Percentiles rank a stretch among this genome's conserved stretches.
These are phyloP conservation scores for Melanaphis sacchari DNA, from an alignment of 1,140 invertebrate species.

Conservation along the genomic window DNA sequence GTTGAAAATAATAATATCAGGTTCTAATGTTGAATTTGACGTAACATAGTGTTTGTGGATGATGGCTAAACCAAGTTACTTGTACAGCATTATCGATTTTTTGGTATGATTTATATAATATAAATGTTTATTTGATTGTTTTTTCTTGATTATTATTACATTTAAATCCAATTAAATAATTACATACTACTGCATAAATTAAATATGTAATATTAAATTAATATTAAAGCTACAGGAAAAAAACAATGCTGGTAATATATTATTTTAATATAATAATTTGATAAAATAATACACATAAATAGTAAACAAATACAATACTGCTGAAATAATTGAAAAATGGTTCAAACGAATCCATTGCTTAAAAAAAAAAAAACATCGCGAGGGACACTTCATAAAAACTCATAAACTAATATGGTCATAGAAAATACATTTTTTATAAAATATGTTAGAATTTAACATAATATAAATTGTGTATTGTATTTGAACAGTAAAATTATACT, in stretches of 20 bases:
- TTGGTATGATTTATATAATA: neutral
- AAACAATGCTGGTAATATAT: neutral
- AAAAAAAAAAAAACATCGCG: neutral
- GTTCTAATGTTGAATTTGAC: neutral
- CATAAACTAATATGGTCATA: neutral
- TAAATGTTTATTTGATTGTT: neutral
- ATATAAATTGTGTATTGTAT: too few species aligned
- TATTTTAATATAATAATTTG: too few species aligned
- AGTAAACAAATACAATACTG: neutral
- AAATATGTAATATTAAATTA: neutral
- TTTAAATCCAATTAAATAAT: neutral
- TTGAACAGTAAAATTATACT: too few species aligned
- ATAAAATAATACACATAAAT: neutral
- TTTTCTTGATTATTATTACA: neutral
- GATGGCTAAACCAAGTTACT: neutral
- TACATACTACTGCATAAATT: neutral
- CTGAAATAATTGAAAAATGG: neutral
- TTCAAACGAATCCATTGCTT: neutral
- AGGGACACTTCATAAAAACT: neutral
- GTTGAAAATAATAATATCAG: neutral
- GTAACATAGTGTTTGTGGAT: neutral
- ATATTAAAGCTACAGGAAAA: neutral
- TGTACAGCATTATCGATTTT: neutral
- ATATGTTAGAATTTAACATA: too few species aligned
- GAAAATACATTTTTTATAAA: too few species aligned